These are phyloP conservation scores for Encarsia formosa DNA, from an alignment of 2,888 invertebrate genomes.

Conservation along the genomic window DNA sequence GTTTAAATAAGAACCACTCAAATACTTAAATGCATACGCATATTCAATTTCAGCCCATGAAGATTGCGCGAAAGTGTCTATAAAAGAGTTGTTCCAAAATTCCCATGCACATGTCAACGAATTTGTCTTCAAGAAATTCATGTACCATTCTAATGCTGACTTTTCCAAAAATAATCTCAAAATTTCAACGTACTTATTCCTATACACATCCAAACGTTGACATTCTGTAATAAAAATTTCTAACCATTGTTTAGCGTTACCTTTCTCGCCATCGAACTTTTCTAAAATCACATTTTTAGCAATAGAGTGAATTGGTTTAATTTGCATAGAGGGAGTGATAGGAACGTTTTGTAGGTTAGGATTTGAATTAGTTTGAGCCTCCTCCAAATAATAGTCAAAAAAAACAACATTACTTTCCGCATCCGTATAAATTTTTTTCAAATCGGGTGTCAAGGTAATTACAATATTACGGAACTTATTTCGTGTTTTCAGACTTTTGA, in stretches of 20 bases:
- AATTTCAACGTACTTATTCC: neutral
- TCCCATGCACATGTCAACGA: conserved; percentile 6
- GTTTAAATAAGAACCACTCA: conserved; percentile 17
- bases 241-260: conserved; percentile 21
- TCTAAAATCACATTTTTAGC: neutral
- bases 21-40: conserved; percentile 23
- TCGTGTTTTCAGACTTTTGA: too few relatives aligned
- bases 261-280: conserved; percentile 22
- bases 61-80: conserved; percentile 24
- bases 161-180: neutral
- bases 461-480: too few relatives aligned
- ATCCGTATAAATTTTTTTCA: too few relatives aligned
- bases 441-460: too few relatives aligned
- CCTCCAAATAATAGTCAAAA: too few relatives aligned
- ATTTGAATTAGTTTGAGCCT: too few relatives aligned
- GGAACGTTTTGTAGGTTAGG: too few relatives aligned
- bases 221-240: conserved; percentile 20
- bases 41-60: too few relatives aligned
- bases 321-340: too few relatives aligned
- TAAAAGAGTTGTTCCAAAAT: conserved; percentile 24
- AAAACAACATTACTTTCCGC: too few relatives aligned
- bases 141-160: neutral
- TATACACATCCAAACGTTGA: neutral
- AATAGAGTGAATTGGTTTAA: neutral
- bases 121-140: neutral